Base-by-base conservation (phyloP, 2,797 vertebrate genomes). In the Micropoecilia bifurca region DNA sequence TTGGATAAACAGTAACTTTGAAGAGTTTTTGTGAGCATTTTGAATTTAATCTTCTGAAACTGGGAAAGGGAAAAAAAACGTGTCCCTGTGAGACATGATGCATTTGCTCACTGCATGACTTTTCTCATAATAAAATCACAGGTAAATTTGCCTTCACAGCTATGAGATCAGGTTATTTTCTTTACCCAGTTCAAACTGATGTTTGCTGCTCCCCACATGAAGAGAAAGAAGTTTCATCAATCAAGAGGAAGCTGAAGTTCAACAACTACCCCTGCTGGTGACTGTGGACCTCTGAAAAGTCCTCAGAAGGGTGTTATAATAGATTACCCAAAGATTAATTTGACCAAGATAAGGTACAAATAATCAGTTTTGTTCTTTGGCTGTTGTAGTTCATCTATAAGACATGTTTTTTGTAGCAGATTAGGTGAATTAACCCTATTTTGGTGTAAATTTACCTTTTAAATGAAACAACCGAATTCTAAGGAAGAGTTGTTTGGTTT, bases 191-290 rank as follows among this genome's bases (percentile, higher is more conserved):
- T 68, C 30, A 39, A 22, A 66, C 6, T 39, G 30, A 22, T 53
- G 22, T 22, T 53, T 8, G 7, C 7, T 9, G 50, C 50, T 53
- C 2, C 20, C 33, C 16, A 8, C 30, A 63, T 36, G 6, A 33
- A 36, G 30, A 63, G 33, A 36, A 30, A 30, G 0, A 0, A 39
- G 36, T 36, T 68, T 41, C 63, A 39, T 41, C 22, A 39, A 68
- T 22, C 63, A 39, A 41, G 20, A 68, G 63, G 39, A 39, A 39
- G 22, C 48, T 72, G 25, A 77, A 79, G 88, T 86, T 75, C 73
- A 83, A 89, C 80, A 89, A 78, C 85, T 80, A 91, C 93, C 87
- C 85, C 89, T 93, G 77, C 85, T 91, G 92, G 90, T 69, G 77
- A 82, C 66, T 68, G 3, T 47, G 7, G 41, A 74, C 77, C 41